Conservation (phyloP, 1,140 invertebrate genomes). For the Hypsibius dujardini region DNA sequence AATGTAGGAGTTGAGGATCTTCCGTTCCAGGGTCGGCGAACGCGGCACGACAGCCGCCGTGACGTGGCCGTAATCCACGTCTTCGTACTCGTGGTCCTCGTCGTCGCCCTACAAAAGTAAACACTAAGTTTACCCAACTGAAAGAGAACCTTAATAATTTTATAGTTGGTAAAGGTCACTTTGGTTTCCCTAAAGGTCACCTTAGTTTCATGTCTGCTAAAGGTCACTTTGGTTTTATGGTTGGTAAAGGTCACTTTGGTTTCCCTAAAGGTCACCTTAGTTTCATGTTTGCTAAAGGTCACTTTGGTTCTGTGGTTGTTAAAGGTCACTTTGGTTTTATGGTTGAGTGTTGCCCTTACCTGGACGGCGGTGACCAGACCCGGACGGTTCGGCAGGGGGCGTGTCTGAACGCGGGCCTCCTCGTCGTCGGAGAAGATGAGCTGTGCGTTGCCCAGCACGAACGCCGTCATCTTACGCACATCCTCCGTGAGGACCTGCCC, state of each 20-base stretch:
- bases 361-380: neutral
- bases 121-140: neutral
- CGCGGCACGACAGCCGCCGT: neutral
- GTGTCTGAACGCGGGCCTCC: neutral
- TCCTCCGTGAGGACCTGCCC: slow-evolving; percentile 12
- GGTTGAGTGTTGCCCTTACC: neutral
- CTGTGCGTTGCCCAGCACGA: slow-evolving; percentile 15
- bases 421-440: slow-evolving; percentile 13
- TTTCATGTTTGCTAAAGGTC: too few species aligned
- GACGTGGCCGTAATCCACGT: slow-evolving; percentile 12
- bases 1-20: slow-evolving; percentile 13
- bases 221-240: too few species aligned
- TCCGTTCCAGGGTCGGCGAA: neutral
- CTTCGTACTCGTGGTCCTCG: slow-evolving; percentile 2
- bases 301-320: too few species aligned
- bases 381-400: neutral
- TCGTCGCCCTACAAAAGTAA: neutral
- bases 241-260: too few species aligned
- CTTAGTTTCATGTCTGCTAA: too few species aligned
- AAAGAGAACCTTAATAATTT: neutral
- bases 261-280: too few species aligned
- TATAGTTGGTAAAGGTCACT: too few species aligned
- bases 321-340: neutral
- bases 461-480: slow-evolving; percentile 16
- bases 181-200: too few species aligned